phyloP scores from a whole-genome alignment of 2,888 invertebrate species.

The Spilarctia lutea region DNA sequence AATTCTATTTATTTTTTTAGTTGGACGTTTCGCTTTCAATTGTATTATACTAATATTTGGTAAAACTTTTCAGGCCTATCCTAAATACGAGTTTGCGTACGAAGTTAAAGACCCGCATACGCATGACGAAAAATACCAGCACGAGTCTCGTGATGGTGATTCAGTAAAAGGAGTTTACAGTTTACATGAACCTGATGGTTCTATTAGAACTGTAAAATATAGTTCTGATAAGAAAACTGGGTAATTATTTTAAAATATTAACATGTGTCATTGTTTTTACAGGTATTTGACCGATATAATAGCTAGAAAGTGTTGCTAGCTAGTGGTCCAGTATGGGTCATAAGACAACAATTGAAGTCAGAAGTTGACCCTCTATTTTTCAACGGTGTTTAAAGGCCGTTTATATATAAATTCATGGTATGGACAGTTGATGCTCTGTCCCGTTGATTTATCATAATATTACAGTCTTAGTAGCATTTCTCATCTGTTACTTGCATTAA shows the following conservation, averaged over 20 bases:
- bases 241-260: constrained; percentile 54
- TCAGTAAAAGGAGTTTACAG: constrained; percentile 79
- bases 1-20: not conserved
- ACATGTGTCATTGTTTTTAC: not conserved
- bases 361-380: not conserved
- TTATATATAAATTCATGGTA: not conserved
- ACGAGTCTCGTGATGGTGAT: constrained; percentile 85
- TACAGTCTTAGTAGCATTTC: not conserved
- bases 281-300: not conserved
- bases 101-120: constrained; percentile 85
- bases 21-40: not conserved
- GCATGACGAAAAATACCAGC: constrained; percentile 85
- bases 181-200: constrained; percentile 67
- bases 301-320: not conserved
- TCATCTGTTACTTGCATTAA: no score
- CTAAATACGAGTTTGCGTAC: constrained; percentile 85
- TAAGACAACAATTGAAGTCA: no score
- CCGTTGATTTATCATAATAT: not conserved
- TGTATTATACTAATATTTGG: not conserved
- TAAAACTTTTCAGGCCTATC: constrained; percentile 67
- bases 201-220: constrained; percentile 73
- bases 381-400: not conserved
- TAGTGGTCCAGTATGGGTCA: not conserved
- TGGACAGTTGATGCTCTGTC: not conserved
- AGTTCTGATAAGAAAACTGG: constrained; percentile 81